Conservation (phyloP, 2,113 vertebrate genomes). For the Acrocephalus arundinaceus region DNA sequence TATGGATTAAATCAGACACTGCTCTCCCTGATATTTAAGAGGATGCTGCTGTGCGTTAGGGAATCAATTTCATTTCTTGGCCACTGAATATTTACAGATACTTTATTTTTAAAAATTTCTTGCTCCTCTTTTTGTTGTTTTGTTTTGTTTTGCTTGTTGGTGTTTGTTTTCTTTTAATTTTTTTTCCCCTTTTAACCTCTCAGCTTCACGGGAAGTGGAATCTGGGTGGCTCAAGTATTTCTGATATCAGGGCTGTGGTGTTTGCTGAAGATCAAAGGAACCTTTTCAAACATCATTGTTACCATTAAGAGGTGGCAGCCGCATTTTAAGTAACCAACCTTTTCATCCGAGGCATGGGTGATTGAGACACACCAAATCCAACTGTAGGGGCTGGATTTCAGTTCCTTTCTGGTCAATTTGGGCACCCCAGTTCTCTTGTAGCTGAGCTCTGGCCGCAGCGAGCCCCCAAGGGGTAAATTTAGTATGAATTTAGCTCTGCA, state of each 20-base stretch:
- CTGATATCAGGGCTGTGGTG: not conserved
- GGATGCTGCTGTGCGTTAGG: not conserved
- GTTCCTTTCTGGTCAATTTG: not conserved
- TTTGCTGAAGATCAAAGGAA: conserved; percentile 41
- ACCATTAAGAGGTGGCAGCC: not conserved
- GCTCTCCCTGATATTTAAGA: not conserved
- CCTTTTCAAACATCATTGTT: not conserved
- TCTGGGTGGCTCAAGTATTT: not conserved
- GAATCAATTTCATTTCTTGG: not conserved
- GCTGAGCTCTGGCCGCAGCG: not conserved
- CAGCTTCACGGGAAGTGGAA: not conserved
- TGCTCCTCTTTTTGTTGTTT: not conserved
- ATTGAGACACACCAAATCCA: not conserved
- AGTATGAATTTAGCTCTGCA: not conserved
- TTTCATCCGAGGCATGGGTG: not conserved
- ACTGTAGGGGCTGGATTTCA: not conserved
- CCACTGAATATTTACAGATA: not conserved
- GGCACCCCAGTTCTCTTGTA: not conserved
- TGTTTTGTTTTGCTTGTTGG: not conserved
- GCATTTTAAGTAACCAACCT: not conserved
- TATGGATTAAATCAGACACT: not conserved
- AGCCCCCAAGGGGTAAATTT: conserved; percentile 5
- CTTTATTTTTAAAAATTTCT: not conserved
- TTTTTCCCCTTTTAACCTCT: not conserved
- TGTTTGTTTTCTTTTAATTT: not conserved